Evolutionary conservation across 2,797 vertebrate species (phyloP), one percentile per base, ranked within the genome.

Genomic region (Nothura maculosa): DNA sequence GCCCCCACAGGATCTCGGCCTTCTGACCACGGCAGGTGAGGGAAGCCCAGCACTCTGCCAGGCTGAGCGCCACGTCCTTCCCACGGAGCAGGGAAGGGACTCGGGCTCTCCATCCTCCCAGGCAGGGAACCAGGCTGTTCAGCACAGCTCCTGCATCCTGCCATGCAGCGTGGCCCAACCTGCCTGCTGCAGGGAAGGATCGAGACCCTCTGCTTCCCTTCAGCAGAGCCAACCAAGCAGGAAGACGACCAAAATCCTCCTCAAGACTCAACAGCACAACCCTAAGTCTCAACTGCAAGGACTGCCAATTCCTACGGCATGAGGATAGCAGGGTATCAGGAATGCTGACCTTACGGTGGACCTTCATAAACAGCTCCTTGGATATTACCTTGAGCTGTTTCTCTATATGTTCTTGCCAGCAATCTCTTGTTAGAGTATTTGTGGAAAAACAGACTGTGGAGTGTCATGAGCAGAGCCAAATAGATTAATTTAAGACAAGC

Each of bases 401-500:
- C 61, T 82, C 2, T 58, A 68, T 48, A 10, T 81, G 16, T 92
- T 89, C 89, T 85, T 89, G 79, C 75, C 84, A 92, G 34, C 13
- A 69, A 85, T 54, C 32, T 91, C 79, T 77, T 83, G 20, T 85
- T 86, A 73, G 73, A 77, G 66, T 89, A 81, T 92, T 83, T 93
- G 61, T 89, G 87, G 88, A 94, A 95, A 95, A 93, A 94, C 87
- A 87, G 88, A 75, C 70, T 89, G 52, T 1, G 7, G 30, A 2
- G 0, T 68, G 36, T 50, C 63, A 34, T 28, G 43, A 80, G 58
- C 74, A 40, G 54, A 94, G 85, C 85, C 89, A 90, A 92, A 55
- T 7, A 80, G 73, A 96, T 89, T 90, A 52, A 85, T 74, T 88
- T 93, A 87, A 94, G 78, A 64, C 48, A 68, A 94, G 86, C 64